A percentile compares a stretch with the other conserved stretches of the same genome.
phyloP scores from a whole-genome alignment of 1,140 invertebrate species.

The Andricus grossulariae region DNA sequence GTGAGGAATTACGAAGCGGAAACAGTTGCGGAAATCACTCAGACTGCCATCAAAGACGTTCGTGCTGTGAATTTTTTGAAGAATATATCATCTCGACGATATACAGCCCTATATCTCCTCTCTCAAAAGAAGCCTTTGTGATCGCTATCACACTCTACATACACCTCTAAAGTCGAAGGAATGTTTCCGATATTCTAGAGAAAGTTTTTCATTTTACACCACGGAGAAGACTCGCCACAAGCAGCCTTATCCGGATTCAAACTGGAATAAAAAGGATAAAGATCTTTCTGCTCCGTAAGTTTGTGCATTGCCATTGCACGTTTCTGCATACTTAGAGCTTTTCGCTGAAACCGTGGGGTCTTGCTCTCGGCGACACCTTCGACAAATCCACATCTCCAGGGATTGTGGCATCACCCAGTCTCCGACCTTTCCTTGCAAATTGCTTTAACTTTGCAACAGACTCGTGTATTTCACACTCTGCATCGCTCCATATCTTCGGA shows the following conservation, averaged over 20 bases:
- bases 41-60: conserved; percentile 69
- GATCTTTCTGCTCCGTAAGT: background rate
- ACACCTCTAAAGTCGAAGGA: background rate
- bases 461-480: conserved; percentile 52
- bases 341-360: background rate
- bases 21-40: conserved; percentile 66
- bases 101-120: conserved; percentile 47
- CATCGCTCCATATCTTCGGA: conserved; percentile 2
- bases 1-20: conserved; percentile 49
- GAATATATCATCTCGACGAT: conserved; percentile 62
- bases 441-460: conserved; percentile 54
- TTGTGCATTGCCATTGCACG: background rate
- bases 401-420: conserved; percentile 48
- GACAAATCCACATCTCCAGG: conserved; percentile 58
- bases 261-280: background rate
- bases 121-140: conserved; percentile 50
- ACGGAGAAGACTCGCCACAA: background rate
- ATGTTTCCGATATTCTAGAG: background rate
- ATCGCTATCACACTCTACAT: conserved; percentile 59
- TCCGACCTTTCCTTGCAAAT: conserved; percentile 53
- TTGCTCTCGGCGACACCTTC: conserved; percentile 42
- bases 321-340: conserved; percentile 9
- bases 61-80: conserved; percentile 67
- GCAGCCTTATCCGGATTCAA: background rate
- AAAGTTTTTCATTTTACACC: background rate